Evolutionary conservation across 2,113 vertebrate genomes (phyloP), one percentile per base, ranked within the genome.

Genomic region (Spheniscus mendiculus): DNA sequence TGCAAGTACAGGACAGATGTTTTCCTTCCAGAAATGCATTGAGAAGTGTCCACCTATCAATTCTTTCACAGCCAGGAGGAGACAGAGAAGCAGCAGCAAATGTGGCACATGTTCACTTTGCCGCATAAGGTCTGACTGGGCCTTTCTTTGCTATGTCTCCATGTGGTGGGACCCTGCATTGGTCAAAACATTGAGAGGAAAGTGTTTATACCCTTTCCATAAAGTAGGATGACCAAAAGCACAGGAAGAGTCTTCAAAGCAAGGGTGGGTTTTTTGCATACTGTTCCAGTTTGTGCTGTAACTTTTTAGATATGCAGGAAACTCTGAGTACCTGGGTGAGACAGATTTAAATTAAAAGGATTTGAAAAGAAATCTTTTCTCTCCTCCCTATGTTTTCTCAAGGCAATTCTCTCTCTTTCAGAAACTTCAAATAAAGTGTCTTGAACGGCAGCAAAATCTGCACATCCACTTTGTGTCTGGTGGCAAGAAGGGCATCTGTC

Each of bases 131-230:
- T 62, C 19, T 56, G 34, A 10, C 2, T 45, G 55, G 25, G 16
- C 19, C 59, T 79, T 56, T 65, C 58, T 56, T 93, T 72, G 26
- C 49, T 23, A 0, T 44, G 6, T 76, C 32, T 56, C 36, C 4
- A 2, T 29, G 6, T 89, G 34, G 3, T 56, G 62, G 36, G 23
- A 42, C 62, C 3, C 50, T 63, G 20, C 0, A 0, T 36, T 53
- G 30, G 5, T 59, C 53, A 89, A 56, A 79, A 67, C 30, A 17
- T 15, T 13, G 26, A 53, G 21, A 53, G 27, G 38, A 49, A 47
- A 27, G 17, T 61, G 45, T 40, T 49, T 82, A 11, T 56, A 13
- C 9, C 5, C 42, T 45, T 69, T 47, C 32, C 30, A 11, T 61
- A 6, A 10, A 27, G 22, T 13, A 27, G 15, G 8, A 26, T 73